These are phyloP conservation scores for Drosophila albomicans DNA, from an alignment of 1,140 invertebrate species.

Conservation along the genomic window DNA sequence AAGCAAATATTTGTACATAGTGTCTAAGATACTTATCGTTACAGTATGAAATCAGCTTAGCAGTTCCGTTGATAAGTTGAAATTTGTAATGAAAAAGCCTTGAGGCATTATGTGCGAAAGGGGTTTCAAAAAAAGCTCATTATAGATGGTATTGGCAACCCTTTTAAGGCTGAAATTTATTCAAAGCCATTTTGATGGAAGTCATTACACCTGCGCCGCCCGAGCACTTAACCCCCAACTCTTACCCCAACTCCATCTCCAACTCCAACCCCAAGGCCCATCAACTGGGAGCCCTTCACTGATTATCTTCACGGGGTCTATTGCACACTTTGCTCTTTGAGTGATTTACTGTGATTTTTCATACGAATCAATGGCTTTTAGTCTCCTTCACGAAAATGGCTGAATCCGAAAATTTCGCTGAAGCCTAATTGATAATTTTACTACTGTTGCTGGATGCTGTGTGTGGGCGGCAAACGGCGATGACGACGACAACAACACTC, in stretches of 20 bases:
- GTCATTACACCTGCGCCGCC: conserved; percentile 58
- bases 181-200: conserved; percentile 40
- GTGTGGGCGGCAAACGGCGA: neutral
- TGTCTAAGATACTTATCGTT: conserved; percentile 31
- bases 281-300: conserved; percentile 19
- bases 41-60: conserved; percentile 20
- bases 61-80: conserved; percentile 19
- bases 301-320: conserved; percentile 42
- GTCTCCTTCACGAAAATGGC: neutral
- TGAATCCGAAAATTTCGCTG: conserved; percentile 15
- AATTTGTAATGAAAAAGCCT: conserved; percentile 54
- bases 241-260: neutral
- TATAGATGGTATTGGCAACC: conserved; percentile 37
- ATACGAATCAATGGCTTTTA: conserved; percentile 55
- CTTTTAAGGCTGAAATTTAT: conserved; percentile 54
- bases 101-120: conserved; percentile 5
- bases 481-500: neutral
- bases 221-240: conserved; percentile 23
- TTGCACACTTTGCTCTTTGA: conserved; percentile 50
- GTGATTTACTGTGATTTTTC: conserved; percentile 73
- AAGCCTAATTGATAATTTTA: conserved; percentile 70
- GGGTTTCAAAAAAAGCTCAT: conserved; percentile 36
- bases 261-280: neutral
- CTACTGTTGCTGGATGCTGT: conserved; percentile 10
- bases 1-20: conserved; percentile 25